These are phyloP conservation scores for Chaetophractus vellerosus DNA, from an alignment of 2,797 vertebrate species.

Conservation along the genomic window DNA sequence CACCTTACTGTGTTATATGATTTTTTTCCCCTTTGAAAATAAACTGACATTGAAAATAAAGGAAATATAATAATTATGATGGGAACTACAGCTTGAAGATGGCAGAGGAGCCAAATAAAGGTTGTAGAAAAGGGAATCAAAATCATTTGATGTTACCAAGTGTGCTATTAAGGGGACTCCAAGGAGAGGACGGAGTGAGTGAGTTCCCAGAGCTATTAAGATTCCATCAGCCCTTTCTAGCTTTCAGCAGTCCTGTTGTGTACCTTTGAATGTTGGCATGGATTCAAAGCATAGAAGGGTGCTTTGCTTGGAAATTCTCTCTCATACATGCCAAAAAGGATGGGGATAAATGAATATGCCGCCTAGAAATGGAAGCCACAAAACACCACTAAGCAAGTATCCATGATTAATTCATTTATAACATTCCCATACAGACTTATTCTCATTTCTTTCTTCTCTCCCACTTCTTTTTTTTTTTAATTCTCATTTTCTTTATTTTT, in stretches of 20 bases:
- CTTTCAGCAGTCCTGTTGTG: conserved; percentile 85
- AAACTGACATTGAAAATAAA: conserved; percentile 85
- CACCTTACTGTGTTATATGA: conserved; percentile 78
- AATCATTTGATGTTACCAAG: conserved; percentile 85
- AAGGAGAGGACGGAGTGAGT: conserved; percentile 79
- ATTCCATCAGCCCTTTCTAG: conserved; percentile 85
- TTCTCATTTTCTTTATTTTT: background rate
- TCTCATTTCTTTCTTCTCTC: conserved; percentile 79
- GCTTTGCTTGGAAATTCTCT: conserved; percentile 88
- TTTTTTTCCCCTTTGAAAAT: conserved; percentile 81
- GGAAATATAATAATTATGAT: conserved; percentile 88
- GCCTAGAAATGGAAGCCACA: conserved; percentile 87
- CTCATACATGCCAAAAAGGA: conserved; percentile 85
- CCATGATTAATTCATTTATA: conserved; percentile 85
- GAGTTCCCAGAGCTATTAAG: conserved; percentile 87
- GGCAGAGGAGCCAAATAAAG: conserved; percentile 83
- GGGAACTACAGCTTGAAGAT: conserved; percentile 84
- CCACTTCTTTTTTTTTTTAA: background rate
- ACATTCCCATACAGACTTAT: conserved; percentile 77
- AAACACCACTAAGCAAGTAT: conserved; percentile 84
- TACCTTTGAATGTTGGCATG: conserved; percentile 83
- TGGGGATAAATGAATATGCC: conserved; percentile 85
- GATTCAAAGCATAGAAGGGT: conserved; percentile 87
- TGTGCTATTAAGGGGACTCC: conserved; percentile 85
- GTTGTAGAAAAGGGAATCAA: conserved; percentile 83